Base-by-base conservation (phyloP, 2,113 vertebrate species). In the Vulpes vulpes region DNA sequence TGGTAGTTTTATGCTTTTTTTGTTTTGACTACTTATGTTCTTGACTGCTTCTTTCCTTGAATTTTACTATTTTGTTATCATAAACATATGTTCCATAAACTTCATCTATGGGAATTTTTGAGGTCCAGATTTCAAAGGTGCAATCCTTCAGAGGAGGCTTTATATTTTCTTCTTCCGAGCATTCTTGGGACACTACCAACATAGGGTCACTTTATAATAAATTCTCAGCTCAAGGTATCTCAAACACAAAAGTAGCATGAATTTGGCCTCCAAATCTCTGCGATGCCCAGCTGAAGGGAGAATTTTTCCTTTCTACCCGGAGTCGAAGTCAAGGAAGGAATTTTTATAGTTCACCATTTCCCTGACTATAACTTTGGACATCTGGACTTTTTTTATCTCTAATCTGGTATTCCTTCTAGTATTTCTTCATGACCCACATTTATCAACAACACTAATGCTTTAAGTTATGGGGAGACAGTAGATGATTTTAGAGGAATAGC, bases 51-150 rank as follows among this genome's bases (percentile, higher is more conserved):
- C 38, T 86, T 96, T 65, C 62, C 16, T 81, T 65, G 51, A 53
- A 93, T 51, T 84, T 86, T 74, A 69, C 49, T 11, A 93, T 65
- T 86, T 96, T 73, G 19, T 93, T 87, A 86, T 88, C 38, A 92
- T n/a, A 32, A 89, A 19, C 43, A 89, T 9, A 62, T 55, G 23
- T 87, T 87, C 25, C 53, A 92, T 79, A 90, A 96, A 90, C 10
- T 35, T 90, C 27, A 87, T 86, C 65, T 53, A 8, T 74, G 49
- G 20, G 6, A 86, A 97, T 73, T 65, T 88, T 90, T 92, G 78
- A 96, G 51, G n/a, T 15, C 11, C 79, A 59, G 10, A 27, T 51
- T 67, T 88, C 35, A 95, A 89, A 79, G 62, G 57, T 80, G 2
- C 8, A 64, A 74, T 84, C 25, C 25, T 83, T n/a, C 17, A 86